Percentiles rank a stretch among this genome's conserved stretches.
phyloP scores from a whole-genome alignment of 1,140 invertebrate genomes.

The Zaprionus capensis region DNA sequence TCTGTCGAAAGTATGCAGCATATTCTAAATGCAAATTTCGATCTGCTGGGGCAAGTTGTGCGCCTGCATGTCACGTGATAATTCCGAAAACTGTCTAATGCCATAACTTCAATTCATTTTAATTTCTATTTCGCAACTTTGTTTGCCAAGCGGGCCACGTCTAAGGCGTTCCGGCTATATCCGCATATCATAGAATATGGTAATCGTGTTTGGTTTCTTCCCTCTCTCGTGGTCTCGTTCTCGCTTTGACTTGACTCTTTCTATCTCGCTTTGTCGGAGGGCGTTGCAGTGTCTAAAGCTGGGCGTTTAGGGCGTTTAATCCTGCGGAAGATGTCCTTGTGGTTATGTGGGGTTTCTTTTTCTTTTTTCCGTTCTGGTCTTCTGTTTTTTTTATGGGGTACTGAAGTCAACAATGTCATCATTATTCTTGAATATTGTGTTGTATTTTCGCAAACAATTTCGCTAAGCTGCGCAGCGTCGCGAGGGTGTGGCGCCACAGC shows the following conservation, averaged over 20 bases:
- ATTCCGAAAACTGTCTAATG: conserved; percentile 78
- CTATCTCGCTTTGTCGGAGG: conserved; percentile 38
- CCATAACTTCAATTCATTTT: conserved; percentile 83
- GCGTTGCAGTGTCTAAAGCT: conserved; percentile 79
- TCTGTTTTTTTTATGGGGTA: conserved; percentile 63
- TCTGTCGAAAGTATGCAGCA: conserved; percentile 57
- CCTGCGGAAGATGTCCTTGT: conserved; percentile 80
- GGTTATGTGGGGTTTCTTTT: conserved; percentile 58
- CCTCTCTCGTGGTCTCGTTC: not conserved
- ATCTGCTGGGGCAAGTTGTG: conserved; percentile 10
- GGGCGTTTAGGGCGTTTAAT: conserved; percentile 82
- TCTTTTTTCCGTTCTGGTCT: conserved; percentile 5
- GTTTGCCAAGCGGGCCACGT: conserved; percentile 47
- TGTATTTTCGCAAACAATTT: conserved; percentile 83
- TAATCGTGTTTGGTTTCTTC: conserved; percentile 73
- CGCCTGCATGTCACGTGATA: conserved; percentile 72
- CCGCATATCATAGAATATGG: conserved; percentile 80
- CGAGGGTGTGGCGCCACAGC: conserved; percentile 15
- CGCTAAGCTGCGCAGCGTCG: conserved; percentile 73
- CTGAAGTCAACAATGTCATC: conserved; percentile 83
- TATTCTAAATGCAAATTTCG: conserved; percentile 82
- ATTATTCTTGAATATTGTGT: conserved; percentile 83
- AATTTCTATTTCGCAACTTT: conserved; percentile 77
- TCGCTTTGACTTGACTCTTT: not conserved
- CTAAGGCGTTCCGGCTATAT: conserved; percentile 63